Conservation (phyloP, 1,140 invertebrate genomes). For the Trachelipus rathkii region DNA sequence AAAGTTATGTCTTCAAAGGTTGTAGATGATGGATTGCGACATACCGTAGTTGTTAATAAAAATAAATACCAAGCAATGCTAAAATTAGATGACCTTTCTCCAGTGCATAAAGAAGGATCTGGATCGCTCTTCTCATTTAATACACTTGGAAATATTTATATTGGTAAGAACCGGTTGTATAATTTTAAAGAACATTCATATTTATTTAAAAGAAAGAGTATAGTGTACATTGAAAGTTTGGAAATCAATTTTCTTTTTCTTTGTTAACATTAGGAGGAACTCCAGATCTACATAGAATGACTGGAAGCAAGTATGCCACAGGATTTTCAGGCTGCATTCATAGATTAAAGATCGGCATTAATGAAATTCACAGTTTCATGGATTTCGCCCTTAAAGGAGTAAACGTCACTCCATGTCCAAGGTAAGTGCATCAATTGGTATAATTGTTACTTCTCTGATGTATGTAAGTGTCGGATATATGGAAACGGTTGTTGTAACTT, state of each 20-base stretch:
- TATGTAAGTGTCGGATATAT: no score
- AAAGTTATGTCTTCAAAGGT: constrained; percentile 59
- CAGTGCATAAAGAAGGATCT: constrained; percentile 59
- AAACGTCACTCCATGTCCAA: constrained; percentile 32
- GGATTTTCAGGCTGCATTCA: constrained; percentile 85
- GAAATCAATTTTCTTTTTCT: not conserved
- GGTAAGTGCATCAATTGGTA: constrained; percentile 29
- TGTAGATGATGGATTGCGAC: constrained; percentile 73
- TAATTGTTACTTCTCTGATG: no score
- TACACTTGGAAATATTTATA: constrained; percentile 76
- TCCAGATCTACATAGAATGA: constrained; percentile 68
- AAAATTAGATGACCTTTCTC: constrained; percentile 62
- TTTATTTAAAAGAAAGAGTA: no score
- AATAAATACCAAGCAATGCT: constrained; percentile 65
- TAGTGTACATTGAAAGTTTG: no score
- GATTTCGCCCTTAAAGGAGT: constrained; percentile 23
- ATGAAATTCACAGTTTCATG: constrained; percentile 21
- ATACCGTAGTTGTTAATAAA: constrained; percentile 66
- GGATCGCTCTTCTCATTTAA: constrained; percentile 69
- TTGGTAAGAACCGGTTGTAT: constrained; percentile 60
- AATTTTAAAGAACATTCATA: not conserved
- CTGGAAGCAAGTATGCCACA: constrained; percentile 62
- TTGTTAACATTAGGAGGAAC: constrained; percentile 64
- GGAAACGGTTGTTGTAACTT: no score
- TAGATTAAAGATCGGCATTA: constrained; percentile 66